Evolutionary conservation across 2,113 vertebrate species (phyloP), one percentile per base, ranked within the genome.

Genomic region (Cyanocitta stelleri): DNA sequence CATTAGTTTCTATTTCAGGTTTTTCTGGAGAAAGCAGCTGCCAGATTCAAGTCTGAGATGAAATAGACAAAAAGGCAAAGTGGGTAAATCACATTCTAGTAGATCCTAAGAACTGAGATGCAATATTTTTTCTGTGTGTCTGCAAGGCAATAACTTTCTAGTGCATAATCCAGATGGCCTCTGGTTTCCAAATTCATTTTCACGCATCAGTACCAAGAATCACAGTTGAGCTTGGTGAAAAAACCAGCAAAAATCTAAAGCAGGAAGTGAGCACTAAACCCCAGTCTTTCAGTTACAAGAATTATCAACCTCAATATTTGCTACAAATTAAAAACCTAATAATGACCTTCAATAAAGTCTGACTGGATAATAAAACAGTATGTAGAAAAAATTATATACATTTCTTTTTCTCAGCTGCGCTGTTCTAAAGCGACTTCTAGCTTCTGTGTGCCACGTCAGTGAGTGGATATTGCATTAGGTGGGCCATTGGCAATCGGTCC

Each of bases 1-100:
- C 9, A 17, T 19, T 46, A 20, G 7, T 62, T 90, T 93, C 61
- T 92, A 44, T 74, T 95, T 94, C 73, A 76, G 64, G 11, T 13
- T 56, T 61, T 94, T 95, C 66, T 83, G 43, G n/a, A 83, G 79
- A 85, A 85, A 92, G 49, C 32, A 87, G n/a, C 32, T 94, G 44
- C 32, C 55, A 80, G 23, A 81, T 46, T 89, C 37, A 79, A 82
- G 37, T 71, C 58, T 55, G 58, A 82, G 46, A 30, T 79, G 51
- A 82, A 92, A 85, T 1, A 83, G 24, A 55, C 22, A 89, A 72
- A 92, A 83, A 58, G 23, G 16, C 46, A 26, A 92, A 80, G 27
- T 19, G 23, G 3, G 13, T 73, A 69, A 71, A 77, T 85, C 44
- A 83, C 29, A 71, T 35, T 66, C 30, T 14, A 27, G 12, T 56